Conservation (phyloP, 2,113 vertebrate genomes). For the Microcebus jonahi region DNA sequence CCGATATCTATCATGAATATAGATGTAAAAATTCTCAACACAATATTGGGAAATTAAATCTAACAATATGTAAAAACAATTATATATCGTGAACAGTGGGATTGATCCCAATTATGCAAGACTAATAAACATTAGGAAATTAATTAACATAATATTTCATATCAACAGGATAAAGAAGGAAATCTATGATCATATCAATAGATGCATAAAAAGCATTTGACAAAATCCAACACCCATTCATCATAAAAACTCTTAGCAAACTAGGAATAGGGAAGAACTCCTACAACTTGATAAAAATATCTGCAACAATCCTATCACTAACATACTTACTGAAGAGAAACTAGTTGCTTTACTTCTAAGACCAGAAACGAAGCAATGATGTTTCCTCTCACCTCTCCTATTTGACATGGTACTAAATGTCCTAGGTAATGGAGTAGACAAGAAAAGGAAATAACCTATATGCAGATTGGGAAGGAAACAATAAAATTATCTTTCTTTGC, state of each 20-base stretch:
- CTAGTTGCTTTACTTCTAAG: not conserved
- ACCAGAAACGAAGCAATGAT: not conserved
- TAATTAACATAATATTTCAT: not conserved
- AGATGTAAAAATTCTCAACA: not conserved
- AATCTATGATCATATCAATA: not conserved
- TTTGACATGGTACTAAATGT: not conserved
- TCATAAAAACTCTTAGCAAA: not conserved
- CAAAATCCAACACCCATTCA: not conserved
- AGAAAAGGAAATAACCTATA: not conserved
- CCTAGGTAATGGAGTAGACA: not conserved
- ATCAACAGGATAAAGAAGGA: not conserved
- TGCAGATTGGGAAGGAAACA: not conserved
- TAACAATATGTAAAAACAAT: not conserved
- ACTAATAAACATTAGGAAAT: not conserved
- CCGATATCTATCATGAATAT: not conserved
- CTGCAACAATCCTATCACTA: not conserved
- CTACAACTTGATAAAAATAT: not conserved
- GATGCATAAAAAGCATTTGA: not conserved
- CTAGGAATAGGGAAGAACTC: not conserved
- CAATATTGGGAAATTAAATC: not conserved
- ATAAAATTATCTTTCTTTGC: not conserved
- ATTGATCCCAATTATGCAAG: not conserved
- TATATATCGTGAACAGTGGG: not conserved
- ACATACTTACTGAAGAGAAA: not conserved
- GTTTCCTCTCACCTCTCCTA: not conserved